Evolutionary conservation across 2,113 vertebrate genomes (phyloP).

Genomic region (Pontoporia blainvillei): DNA sequence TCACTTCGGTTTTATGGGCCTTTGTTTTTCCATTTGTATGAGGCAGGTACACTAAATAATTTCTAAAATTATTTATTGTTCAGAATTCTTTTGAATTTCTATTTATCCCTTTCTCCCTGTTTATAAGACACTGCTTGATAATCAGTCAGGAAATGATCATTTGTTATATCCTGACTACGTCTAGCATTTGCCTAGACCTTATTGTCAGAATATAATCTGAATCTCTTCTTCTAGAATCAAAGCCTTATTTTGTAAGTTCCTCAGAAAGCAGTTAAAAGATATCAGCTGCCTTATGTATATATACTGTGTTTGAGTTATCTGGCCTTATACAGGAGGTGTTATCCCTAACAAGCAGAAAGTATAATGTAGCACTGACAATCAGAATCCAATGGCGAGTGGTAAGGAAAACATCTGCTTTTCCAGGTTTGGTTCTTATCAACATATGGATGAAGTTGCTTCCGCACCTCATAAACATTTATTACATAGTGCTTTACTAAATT

Average conservation of each 20-base stretch:
- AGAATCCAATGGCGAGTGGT: neutral
- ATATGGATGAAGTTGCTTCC: constrained; percentile 50
- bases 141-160: neutral
- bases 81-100: neutral
- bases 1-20: neutral
- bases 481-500: constrained; percentile 35
- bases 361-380: neutral
- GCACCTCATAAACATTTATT: constrained; percentile 58
- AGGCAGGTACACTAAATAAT: neutral
- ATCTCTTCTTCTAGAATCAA: neutral
- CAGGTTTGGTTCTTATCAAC: constrained; percentile 48
- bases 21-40: neutral
- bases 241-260: neutral
- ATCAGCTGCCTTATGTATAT: accelerated
- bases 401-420: constrained; percentile 52
- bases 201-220: neutral
- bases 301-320: neutral
- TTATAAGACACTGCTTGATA: neutral
- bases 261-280: neutral
- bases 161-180: neutral
- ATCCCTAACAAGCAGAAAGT: neutral
- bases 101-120: neutral
- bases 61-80: neutral
- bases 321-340: neutral
- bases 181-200: neutral